Evolutionary conservation across 2,888 invertebrate genomes (phyloP), one percentile per base, ranked within the genome.

Genomic region (Barypeithes pellucidus): DNA sequence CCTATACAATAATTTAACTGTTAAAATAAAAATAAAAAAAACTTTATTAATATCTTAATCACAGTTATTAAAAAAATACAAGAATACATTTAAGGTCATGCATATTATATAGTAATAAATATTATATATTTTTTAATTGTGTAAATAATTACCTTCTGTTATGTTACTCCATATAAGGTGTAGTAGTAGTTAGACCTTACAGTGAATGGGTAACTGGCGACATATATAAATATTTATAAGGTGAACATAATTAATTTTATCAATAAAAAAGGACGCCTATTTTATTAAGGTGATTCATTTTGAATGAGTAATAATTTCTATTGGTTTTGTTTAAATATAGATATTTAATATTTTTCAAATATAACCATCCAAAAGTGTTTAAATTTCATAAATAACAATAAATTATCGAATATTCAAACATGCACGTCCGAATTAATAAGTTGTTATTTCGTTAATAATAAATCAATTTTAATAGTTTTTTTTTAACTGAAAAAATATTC

Each of bases 191-290:
- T 43, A 18, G 14, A 8, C 68, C 61, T 52, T 66, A 24, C 43
- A 63, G 22, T 18, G 39, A 45, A 16, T 8, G 14, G 20, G 24
- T 52, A 24, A 71, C 57, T 47, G 47, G 60, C 41, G 59, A 33
- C 65, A 72, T 72, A 33, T 57, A 72, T 72, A 60, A 45, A 72
- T 72, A 72, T 72, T 66, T 61, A 72, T 72, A 50, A 62, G 29
- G 43, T 41, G 7, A 43, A 16, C 12, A 39, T 72, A 60, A 66
- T 72, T 66, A 72, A 65, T 47, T 72, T 72, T 50, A 47, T 66
- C 47, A 66, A 66, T 69, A 29, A 52, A 69, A 61, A 39, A 62
- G 41, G 57, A 16, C 16, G 52, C 29, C 67, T 43, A 43, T 5
- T 22, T 39, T 61, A 62, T 47, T 62, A 41, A 14, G 1, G 22